Evolutionary conservation across 2,888 invertebrate species (phyloP).

Genomic region (Neoascia interrupta): DNA sequence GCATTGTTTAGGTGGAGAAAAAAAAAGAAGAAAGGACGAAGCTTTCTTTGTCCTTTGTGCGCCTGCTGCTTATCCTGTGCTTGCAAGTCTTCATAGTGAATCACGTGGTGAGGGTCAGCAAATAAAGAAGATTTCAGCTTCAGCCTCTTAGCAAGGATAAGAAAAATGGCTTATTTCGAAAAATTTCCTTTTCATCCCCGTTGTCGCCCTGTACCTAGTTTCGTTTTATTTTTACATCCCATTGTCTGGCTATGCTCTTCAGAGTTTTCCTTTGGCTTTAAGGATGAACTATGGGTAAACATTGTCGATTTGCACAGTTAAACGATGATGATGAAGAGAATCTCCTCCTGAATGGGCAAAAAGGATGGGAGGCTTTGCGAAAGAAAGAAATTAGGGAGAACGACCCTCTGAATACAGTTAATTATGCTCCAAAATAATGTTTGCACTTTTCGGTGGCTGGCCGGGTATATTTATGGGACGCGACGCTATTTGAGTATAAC

Average conservation of each 20-base stretch:
- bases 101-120: conserved; percentile 54
- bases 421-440: conserved; percentile 68
- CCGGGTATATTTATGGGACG: conserved; percentile 50
- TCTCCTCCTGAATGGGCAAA: conserved; percentile 26
- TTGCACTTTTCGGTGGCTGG: conserved; percentile 66
- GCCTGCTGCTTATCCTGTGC: conserved; percentile 31
- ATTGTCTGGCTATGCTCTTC: conserved; percentile 9
- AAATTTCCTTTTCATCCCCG: conserved; percentile 19
- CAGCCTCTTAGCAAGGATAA: conserved; percentile 65
- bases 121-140: conserved; percentile 61
- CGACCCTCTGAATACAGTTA: conserved; percentile 59
- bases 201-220: background rate
- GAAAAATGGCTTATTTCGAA: conserved; percentile 67
- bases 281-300: conserved; percentile 66
- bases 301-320: conserved; percentile 68
- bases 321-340: conserved; percentile 64
- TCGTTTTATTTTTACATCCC: conserved; percentile 4
- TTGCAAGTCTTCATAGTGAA: conserved; percentile 38
- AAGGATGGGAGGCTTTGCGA: conserved; percentile 9
- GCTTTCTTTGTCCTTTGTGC: conserved; percentile 40
- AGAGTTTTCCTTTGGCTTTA: conserved; percentile 56
- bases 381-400: conserved; percentile 62
- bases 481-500: conserved; percentile 31
- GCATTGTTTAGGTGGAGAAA: conserved; percentile 35
- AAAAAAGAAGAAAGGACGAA: background rate